Base-by-base conservation (phyloP, 1,140 invertebrate species). In the Archegozetes longisetosus region DNA sequence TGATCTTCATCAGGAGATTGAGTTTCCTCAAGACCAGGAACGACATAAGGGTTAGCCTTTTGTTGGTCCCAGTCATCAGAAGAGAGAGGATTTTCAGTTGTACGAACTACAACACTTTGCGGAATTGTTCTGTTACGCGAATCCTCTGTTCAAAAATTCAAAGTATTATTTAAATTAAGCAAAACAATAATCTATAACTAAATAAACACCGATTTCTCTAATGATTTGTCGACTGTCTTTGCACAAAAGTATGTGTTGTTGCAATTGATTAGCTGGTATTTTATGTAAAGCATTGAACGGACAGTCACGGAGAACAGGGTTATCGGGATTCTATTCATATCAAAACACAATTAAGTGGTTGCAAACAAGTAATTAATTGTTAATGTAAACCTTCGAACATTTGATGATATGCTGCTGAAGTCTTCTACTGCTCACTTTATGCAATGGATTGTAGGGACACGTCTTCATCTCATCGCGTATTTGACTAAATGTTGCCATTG, bases 391-490 rank as follows among this genome's bases (percentile, higher is more conserved):
- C 50, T 51, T 51, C 20, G 24, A 22, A 25, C 50, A 51, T 20
- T 20, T 22, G 24, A 20, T 20, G n/a, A 51, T 51, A 25, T 51
- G 50, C 20, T 22, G 20, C 12, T 22, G 20, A 6, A 51, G 50
- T 20, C 50, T 6, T 9, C 50, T 4, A 22, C 6, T 20, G 24
- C 4, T n/a, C 20, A 51, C 50, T 51, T n/a, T 20, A n/a, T 51
- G 50, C 13, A 51, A 12, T 20, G 50, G 50, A 51, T 51, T 51
- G 50, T 51, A 51, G 6, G 50, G 50, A 51, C 50, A 51, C 13
- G 50, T 51, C 20, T 22, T 26, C 6, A 51, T 6, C n/a, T 22
- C 50, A n/a, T 51, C 50, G 4, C 24, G 4, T 20, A 51, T 20
- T 51, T 51, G 32, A 6, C 6, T 40, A 17, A 40, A 40, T 40